Evolutionary conservation across 2,888 invertebrate species (phyloP).

Genomic region (Drosophila seclusa): DNA sequence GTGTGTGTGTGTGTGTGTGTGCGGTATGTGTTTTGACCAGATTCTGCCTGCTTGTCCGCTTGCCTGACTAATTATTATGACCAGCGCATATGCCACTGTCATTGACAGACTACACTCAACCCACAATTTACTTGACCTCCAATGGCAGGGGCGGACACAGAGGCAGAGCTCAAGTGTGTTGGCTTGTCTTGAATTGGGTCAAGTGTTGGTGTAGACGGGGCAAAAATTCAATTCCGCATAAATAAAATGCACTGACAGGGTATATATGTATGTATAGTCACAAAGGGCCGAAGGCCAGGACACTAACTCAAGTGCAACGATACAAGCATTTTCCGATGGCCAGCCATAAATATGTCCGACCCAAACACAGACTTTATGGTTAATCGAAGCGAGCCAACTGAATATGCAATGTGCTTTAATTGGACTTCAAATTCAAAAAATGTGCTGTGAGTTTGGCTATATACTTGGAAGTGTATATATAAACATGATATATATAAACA

Average conservation of each 20-base stretch:
- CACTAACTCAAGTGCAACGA: slow-evolving; percentile 49
- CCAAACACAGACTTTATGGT: slow-evolving; percentile 11
- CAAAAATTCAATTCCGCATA: slow-evolving; percentile 61
- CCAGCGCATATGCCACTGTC: slow-evolving; percentile 43
- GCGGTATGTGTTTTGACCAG: slow-evolving; percentile 5
- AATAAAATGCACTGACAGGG: slow-evolving; percentile 39
- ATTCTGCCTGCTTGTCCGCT: slow-evolving; percentile 1
- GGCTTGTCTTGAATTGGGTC: slow-evolving; percentile 65
- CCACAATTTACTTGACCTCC: slow-evolving; percentile 52
- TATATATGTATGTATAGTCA: slow-evolving; percentile 24
- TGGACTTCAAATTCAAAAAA: slow-evolving; percentile 1
- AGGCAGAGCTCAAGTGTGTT: slow-evolving; percentile 29
- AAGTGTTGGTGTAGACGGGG: slow-evolving; percentile 54
- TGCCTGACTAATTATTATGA: slow-evolving; percentile 44
- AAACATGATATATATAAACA: background rate
- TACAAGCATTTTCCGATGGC: slow-evolving; percentile 33
- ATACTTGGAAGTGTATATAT: background rate
- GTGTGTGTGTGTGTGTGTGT: background rate
- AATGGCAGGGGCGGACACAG: background rate
- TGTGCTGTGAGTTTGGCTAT: background rate
- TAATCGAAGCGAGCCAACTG: slow-evolving; percentile 9
- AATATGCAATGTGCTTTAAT: slow-evolving; percentile 13
- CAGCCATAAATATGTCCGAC: slow-evolving; percentile 38
- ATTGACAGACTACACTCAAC: slow-evolving; percentile 29
- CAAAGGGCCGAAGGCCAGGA: slow-evolving; percentile 28